Evolutionary conservation across 2,888 invertebrate species (phyloP).

Genomic region (Sphaerolaimus hirsutus): DNA sequence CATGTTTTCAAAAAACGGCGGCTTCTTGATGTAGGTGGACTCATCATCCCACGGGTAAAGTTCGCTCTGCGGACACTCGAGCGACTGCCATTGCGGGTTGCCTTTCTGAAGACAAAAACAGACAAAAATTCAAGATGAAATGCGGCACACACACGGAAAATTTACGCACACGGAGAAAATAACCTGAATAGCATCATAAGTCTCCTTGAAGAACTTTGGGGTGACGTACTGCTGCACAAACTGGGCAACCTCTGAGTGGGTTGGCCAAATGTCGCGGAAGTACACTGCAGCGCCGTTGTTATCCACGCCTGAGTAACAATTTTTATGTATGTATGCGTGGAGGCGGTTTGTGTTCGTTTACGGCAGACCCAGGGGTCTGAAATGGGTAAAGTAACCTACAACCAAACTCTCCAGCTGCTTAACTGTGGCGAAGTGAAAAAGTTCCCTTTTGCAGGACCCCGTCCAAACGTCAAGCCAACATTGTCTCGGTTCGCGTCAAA

Average conservation of each 20-base stretch:
- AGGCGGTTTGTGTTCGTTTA: too few species aligned
- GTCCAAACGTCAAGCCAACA: too few species aligned
- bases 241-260: constrained; percentile 48
- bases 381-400: too few species aligned
- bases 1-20: constrained; percentile 79
- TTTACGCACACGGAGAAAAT: neutral
- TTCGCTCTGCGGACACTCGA: constrained; percentile 51
- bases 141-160: neutral
- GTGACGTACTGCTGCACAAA: constrained; percentile 69
- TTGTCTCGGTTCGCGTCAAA: too few species aligned
- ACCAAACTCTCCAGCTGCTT: too few species aligned
- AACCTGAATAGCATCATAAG: neutral
- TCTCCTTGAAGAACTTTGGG: constrained; percentile 59
- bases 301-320: constrained; percentile 33
- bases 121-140: neutral
- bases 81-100: constrained; percentile 55
- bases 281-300: constrained; percentile 51
- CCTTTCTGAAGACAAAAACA: constrained; percentile 38
- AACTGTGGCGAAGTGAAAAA: too few species aligned
- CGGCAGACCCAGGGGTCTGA: too few species aligned
- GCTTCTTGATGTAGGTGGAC: constrained; percentile 82
- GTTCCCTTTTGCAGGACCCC: too few species aligned
- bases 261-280: constrained; percentile 82
- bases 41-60: constrained; percentile 68
- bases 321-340: too few species aligned